Base-by-base conservation (phyloP, 2,113 vertebrate genomes). In the Mesembrinibis cayennensis region DNA sequence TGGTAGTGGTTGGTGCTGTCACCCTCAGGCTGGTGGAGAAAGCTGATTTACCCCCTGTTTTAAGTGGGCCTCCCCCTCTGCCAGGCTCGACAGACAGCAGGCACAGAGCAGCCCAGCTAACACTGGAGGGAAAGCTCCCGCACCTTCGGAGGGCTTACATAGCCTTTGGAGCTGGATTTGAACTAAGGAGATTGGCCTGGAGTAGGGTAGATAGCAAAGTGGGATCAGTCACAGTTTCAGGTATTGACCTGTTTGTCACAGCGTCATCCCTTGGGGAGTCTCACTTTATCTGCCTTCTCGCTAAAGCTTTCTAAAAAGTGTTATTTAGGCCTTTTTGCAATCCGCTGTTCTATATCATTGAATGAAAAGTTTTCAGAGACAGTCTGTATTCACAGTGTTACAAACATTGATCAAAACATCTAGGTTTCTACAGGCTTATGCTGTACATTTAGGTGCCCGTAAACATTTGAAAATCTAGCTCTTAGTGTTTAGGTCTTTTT, bases 201-300 rank as follows among this genome's bases (percentile, higher is more conserved):
- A 67, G 32, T 6, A 59, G 52, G 19, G 32, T 8, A 36, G 49
- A 34, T 27, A 69, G 67, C 30, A 49, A 71, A 80, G 45, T 66
- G 59, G 40, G 9, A 81, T 66, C 63, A 26, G 53, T 58, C 76
- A 34, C 0, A 0, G 40, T 45, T 81, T 83, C 45, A 86, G 30
- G 9, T 77, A 92, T 86, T 90, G 93, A 92, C 58, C 56, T 90
- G 34, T 84, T 96, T 95, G 72, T 70, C 59, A 66, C 50, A 83
- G 16, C 62, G 44, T n/a, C 82, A 70, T 83, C 71, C 90, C 52
- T 32, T 19, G 38, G 82, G 66, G 79, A 92, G 26, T 80, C 62
- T 90, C 45, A 23, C 30, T 93, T 94, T 49, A 73, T 27, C 45
- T 0, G 0, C 12, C 10, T 62, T 85, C 62, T 83, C 11, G 4